Evolutionary conservation across 2,113 vertebrate genomes (phyloP), one percentile per base, ranked within the genome.

Genomic region (Colaptes auratus): DNA sequence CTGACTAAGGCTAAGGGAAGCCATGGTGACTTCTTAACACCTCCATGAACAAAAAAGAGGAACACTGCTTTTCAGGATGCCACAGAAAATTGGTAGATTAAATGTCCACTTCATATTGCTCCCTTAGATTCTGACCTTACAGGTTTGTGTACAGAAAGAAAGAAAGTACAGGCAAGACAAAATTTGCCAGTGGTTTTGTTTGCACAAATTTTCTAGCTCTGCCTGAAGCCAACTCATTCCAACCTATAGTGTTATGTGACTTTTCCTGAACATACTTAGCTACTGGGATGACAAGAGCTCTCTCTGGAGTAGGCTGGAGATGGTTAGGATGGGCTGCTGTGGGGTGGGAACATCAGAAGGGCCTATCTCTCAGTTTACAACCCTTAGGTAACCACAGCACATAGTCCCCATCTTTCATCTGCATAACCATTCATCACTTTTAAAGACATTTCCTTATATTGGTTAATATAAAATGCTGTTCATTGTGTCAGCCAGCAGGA

Each of bases 381-480:
- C 58, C 31, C 70, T 82, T 88, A 67, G 44, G 79, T 69, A 87
- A 66, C 46, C 88, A 61, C 61, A 90, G 79, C 93, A 89, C 92
- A 88, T 74, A 86, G 67, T 65, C 50, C 65, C 55, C 88, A 60
- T 78, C 58, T 92, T 7, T 0, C 36, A 70, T 88, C 92, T 91
- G 86, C 90, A 94, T 94, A 92, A 95, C 50, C 50, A 23, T 97
- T 95, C 88, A 93, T 97, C 92, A 95, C 86, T 93, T 93, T 67
- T 91, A 93, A 93, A 95, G 95, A 92, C 70, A 7, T 95, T 91
- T 84, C 82, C 89, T 94, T 94, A 72, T 86, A 95, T 88, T 63
- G 48, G 55, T 96, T 96, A 95, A 96, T 96, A 96, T 94, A 95
- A 97, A 96, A 95, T 91, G 94, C 87, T 93, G 93, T 94, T 97